A percentile compares a stretch with the other conserved stretches of the same genome.
Evolutionary conservation across 2,113 vertebrate species (phyloP).

Genomic region (Progne subis): DNA sequence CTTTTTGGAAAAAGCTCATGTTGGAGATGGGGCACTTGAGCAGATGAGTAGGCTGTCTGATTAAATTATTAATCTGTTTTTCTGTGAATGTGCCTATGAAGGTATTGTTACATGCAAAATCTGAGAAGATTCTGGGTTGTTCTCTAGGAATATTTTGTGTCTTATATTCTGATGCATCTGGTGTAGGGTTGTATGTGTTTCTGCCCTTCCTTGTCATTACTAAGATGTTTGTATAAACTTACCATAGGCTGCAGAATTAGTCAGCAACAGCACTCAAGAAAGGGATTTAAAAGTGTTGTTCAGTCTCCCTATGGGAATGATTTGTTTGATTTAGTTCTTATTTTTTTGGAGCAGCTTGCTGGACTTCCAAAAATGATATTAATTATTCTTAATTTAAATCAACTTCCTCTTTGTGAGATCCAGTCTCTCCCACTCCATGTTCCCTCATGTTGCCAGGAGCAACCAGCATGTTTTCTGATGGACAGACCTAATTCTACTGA

Average conservation of each 20-base stretch:
- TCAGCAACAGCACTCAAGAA: not conserved
- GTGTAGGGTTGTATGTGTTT: not conserved
- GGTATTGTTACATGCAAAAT: not conserved
- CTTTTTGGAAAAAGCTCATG: not conserved
- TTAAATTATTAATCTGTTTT: not conserved
- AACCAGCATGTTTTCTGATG: not conserved
- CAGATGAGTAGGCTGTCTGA: not conserved
- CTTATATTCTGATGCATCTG: not conserved
- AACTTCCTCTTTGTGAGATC: conserved; percentile 15
- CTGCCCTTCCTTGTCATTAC: not conserved
- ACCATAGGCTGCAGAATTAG: not conserved
- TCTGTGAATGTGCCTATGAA: not conserved
- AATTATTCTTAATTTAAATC: conserved; percentile 9
- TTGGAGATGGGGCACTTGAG: not conserved
- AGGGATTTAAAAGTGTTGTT: not conserved
- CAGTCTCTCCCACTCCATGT: not conserved
- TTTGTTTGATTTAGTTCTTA: not conserved
- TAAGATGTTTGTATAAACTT: not conserved
- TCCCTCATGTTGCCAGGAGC: not conserved
- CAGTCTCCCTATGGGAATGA: not conserved
- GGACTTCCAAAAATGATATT: not conserved
- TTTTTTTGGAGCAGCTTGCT: not conserved
- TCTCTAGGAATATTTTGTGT: not conserved
- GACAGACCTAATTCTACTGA: not conserved
- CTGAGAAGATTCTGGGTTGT: not conserved